Evolutionary conservation across 2,113 vertebrate species (phyloP), one percentile per base, ranked within the genome.

Genomic region (Bostrychus sinensis): DNA sequence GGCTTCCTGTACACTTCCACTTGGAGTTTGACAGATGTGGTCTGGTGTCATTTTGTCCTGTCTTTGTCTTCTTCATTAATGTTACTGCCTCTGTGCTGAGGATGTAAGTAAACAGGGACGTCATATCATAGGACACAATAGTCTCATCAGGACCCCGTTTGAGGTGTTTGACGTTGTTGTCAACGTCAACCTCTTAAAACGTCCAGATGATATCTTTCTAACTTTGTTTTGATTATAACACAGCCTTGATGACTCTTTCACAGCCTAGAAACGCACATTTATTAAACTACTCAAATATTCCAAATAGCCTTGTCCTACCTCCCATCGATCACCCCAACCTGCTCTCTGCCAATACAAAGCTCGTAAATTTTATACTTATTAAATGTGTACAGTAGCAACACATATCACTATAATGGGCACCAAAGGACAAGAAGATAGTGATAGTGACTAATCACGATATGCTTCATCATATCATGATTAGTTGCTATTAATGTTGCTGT

Each of bases 311-410:
- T 50, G 46, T 26, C 25, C 30, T 32, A 3, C 23, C 16, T 26
- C 46, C 46, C 23, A 28, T 28, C 25, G 5, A 6, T 51, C 13
- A 23, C 4, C 12, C 13, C 14, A 14, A n/a, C 6, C 23, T 9
- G 25, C 46, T 23, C 16, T n/a, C 6, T 16, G 23, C 25, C 23
- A 16, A 26, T 28, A 7, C 16, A 28, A 28, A 51, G n/a, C 46
- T 46, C 43, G 7, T 28, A n/a, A 51, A 51, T 51, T 51, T n/a
- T n/a, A n/a, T n/a, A n/a, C n/a, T n/a, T n/a, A 32, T 32, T 32
- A 3, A 32, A 7, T 32, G 30, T 32, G 30, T 32, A 7, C 30
- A 32, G 2, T 32, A 32, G 30, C 30, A 32, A 7, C 30, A 32
- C 28, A 32, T 32, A 26, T 26, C 23, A 26, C 14, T 51, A 28